phyloP scores from a whole-genome alignment of 2,888 invertebrate species.

The Syrphus vitripennis region DNA sequence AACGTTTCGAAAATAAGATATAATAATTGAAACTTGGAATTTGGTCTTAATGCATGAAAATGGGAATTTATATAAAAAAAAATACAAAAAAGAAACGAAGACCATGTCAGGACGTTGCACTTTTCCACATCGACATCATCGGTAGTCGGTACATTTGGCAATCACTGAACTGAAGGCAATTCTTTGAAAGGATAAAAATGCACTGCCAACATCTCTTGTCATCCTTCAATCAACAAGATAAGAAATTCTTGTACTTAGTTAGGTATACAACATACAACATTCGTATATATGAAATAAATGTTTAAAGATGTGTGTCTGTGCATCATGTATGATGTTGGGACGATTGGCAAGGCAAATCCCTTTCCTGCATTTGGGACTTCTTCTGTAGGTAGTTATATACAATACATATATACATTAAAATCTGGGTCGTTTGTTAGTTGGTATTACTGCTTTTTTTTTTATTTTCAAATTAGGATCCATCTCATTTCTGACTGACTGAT shows the following conservation, averaged over 20 bases:
- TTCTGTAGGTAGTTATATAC: background rate
- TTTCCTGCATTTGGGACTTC: conserved; percentile 30
- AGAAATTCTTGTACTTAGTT: background rate
- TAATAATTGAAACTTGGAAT: conserved; percentile 66
- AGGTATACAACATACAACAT: too few relatives aligned
- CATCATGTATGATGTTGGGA: conserved; percentile 19
- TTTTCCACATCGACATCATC: background rate
- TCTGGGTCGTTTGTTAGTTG: conserved; percentile 58
- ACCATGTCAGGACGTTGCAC: conserved; percentile 46
- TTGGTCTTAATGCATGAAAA: background rate
- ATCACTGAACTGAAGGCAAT: conserved; percentile 15
- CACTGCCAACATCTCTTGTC: conserved; percentile 67
- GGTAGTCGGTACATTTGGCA: background rate
- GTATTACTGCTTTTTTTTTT: background rate
- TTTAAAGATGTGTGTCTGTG: conserved; percentile 1
- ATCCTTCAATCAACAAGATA: conserved; percentile 68
- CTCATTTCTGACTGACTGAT: conserved; percentile 69
- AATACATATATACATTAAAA: conserved; percentile 14
- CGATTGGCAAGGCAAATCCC: conserved; percentile 46
- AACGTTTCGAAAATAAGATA: background rate
- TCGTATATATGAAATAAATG: background rate
- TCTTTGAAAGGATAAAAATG: conserved; percentile 27
- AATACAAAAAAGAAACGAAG: background rate
- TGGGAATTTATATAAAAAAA: background rate
- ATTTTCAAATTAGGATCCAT: conserved; percentile 68